phyloP scores from a whole-genome alignment of 2,797 vertebrate species.

The Echeneis naucrates region DNA sequence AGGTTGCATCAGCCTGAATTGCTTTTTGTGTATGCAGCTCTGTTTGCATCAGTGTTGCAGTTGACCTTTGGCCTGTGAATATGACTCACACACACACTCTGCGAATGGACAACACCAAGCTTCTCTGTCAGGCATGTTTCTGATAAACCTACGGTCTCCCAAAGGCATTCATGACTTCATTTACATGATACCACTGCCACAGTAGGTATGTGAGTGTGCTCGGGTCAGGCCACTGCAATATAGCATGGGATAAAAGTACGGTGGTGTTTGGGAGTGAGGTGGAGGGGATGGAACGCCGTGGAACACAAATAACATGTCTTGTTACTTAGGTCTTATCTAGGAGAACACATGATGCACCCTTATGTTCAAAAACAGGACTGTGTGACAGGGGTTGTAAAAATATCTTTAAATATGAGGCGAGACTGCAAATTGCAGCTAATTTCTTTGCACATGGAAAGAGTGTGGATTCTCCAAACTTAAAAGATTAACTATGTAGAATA shows the following conservation, averaged over 20 bases:
- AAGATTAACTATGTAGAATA: too few relatives aligned
- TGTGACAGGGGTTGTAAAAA: too few relatives aligned
- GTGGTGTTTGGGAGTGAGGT: slow-evolving; percentile 20
- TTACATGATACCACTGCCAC: slow-evolving; percentile 69
- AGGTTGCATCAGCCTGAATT: slow-evolving; percentile 13
- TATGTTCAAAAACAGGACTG: slow-evolving; percentile 14
- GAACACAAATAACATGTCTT: slow-evolving; percentile 43
- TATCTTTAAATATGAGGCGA: background rate
- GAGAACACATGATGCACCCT: slow-evolving; percentile 4
- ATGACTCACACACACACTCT: slow-evolving; percentile 40
- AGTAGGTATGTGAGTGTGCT: slow-evolving; percentile 54
- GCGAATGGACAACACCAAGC: slow-evolving; percentile 56
- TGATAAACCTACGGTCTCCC: slow-evolving; percentile 70
- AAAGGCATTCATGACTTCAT: slow-evolving; percentile 54
- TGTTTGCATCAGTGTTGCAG: slow-evolving; percentile 40
- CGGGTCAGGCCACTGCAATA: slow-evolving; percentile 48
- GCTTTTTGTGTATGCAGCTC: slow-evolving; percentile 44
- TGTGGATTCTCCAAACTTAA: background rate
- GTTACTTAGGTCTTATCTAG: slow-evolving; percentile 48
- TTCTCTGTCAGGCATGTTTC: slow-evolving; percentile 60
- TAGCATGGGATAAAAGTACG: slow-evolving; percentile 46
- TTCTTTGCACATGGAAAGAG: background rate
- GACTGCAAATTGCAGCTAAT: background rate
- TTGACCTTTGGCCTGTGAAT: slow-evolving; percentile 72
- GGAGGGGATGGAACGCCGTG: slow-evolving; percentile 24